Evolutionary conservation across 30 jellyfish, hydroid and myxozoan genomes (phyloP), one percentile per base, ranked within the genome.

Genomic region (Chironex yamaguchii): DNA sequence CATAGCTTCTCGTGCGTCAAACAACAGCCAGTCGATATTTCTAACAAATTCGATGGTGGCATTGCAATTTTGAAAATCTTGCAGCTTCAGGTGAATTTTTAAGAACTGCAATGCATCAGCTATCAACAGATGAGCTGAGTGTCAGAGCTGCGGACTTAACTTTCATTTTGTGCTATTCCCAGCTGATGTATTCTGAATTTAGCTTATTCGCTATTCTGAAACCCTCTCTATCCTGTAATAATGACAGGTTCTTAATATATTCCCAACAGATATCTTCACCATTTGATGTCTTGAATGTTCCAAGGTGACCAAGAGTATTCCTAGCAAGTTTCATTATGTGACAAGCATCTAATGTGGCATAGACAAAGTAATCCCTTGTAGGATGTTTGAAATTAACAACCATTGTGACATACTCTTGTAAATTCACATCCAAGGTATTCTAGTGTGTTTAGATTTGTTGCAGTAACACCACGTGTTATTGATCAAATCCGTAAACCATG

Each of bases 271-370:
- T 81, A 4, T 20, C 29, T n/a, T 62, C 54, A 3, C 82, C 90
- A 3, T 21, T 23, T 2, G 48, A 20, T 17, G 30, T 36, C 17
- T 36, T 22, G 35, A 81, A 67, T 0, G 21, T 63, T 53, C 67
- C 74, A 42, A 48, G 3, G 52, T 34, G 66, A 3, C 91, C 73
- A 29, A 81, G 53, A 32, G 91, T 74, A 65, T 81, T 81, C 20
- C 84, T 34, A 4, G 84, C 84, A 65, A 81, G 84, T 52, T 81
- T 81, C 1, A 81, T 25, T 84, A 81, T 81, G 36, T 81, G 91
- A 29, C 91, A 81, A 3, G 54, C 63, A 81, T 81, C 91, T 17
- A 66, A 33, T 32, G 36, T 66, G 23, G 23, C 84, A 65, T 81
- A 52, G 52, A 81, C 89, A 25, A 3, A 6, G 29, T 77, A 77